Evolutionary conservation across 2,888 invertebrate genomes (phyloP).

Genomic region (Rhorus exstirpatorius): DNA sequence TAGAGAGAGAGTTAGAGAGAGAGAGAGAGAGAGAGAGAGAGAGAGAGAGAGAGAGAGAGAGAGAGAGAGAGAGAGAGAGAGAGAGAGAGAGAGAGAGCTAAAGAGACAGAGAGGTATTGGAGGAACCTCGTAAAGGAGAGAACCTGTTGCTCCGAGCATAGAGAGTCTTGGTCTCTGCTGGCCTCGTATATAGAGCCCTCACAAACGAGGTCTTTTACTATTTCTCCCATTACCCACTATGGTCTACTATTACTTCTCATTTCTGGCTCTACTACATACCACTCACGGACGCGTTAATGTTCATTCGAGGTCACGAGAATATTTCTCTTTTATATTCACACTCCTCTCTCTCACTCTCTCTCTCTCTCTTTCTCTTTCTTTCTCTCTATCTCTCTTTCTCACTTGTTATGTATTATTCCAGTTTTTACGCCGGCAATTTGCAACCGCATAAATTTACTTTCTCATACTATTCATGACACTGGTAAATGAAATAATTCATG

Average conservation of each 20-base stretch:
- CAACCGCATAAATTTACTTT: slow-evolving; percentile 12
- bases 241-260: slow-evolving; percentile 50
- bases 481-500: background rate
- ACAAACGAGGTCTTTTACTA: slow-evolving; percentile 59
- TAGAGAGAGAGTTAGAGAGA: too few species aligned
- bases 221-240: slow-evolving; percentile 50
- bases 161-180: slow-evolving; percentile 29
- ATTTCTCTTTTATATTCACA: slow-evolving; percentile 6
- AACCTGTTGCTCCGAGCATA: slow-evolving; percentile 62
- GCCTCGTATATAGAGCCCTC: slow-evolving; percentile 32
- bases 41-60: background rate
- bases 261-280: slow-evolving; percentile 18
- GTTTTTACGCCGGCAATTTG: slow-evolving; percentile 14
- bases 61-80: slow-evolving; percentile 8
- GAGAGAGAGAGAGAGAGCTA: too few species aligned
- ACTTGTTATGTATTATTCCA: slow-evolving; percentile 12
- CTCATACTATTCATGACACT: background rate
- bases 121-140: slow-evolving; percentile 33
- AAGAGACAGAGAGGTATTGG: slow-evolving; percentile 26
- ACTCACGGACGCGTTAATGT: slow-evolving; percentile 46
- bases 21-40: slow-evolving; percentile 3
- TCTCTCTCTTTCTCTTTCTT: background rate
- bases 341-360: background rate
- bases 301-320: slow-evolving; percentile 45
- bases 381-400: background rate